These are phyloP conservation scores for Hirtodrosophila cameraria DNA, from an alignment of 2,888 invertebrate genomes.

Conservation along the genomic window DNA sequence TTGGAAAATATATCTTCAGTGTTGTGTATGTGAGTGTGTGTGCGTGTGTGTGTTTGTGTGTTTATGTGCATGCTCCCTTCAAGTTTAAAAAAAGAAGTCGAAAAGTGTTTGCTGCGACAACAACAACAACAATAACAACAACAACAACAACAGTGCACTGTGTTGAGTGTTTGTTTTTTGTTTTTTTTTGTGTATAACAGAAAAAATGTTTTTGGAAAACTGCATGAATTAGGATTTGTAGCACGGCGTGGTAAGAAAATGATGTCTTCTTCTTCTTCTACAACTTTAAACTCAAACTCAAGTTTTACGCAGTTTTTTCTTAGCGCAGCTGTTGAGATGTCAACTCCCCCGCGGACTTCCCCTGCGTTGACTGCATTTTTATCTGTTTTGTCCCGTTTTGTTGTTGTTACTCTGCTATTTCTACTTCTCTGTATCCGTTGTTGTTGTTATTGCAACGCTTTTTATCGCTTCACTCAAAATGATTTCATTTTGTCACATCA, in stretches of 20 bases:
- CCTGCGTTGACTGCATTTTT: conserved; percentile 19
- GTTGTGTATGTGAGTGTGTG: conserved; percentile 24
- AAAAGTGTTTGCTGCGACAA: conserved; percentile 63
- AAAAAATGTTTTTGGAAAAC: conserved; percentile 50
- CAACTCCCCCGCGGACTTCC: too few species aligned
- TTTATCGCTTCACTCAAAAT: conserved; percentile 31
- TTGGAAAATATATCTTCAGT: conserved; percentile 64
- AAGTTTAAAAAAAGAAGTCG: conserved; percentile 73
- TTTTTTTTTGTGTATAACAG: conserved; percentile 73
- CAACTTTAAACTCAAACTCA: conserved; percentile 9
- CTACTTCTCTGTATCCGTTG: conserved; percentile 47
- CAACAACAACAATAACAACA: conserved; percentile 42
- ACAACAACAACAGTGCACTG: conserved; percentile 30
- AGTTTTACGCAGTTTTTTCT: conserved; percentile 22
- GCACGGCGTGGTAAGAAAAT: conserved; percentile 35
- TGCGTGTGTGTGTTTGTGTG: conserved; percentile 18
- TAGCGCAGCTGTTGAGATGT: conserved; percentile 40
- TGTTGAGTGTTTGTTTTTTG: conserved; percentile 57
- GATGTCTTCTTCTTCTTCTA: not conserved
- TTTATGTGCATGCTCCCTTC: conserved; percentile 51
- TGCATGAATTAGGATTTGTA: conserved; percentile 18
- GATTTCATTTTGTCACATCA: conserved; percentile 35
- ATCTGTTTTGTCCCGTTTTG: conserved; percentile 48
- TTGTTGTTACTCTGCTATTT: conserved; percentile 38
- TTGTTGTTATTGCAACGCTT: conserved; percentile 19